A percentile compares a stretch with the other conserved stretches of the same genome.
phyloP scores from a whole-genome alignment of 2,797 vertebrate species.

The Eremophila alpestris region DNA sequence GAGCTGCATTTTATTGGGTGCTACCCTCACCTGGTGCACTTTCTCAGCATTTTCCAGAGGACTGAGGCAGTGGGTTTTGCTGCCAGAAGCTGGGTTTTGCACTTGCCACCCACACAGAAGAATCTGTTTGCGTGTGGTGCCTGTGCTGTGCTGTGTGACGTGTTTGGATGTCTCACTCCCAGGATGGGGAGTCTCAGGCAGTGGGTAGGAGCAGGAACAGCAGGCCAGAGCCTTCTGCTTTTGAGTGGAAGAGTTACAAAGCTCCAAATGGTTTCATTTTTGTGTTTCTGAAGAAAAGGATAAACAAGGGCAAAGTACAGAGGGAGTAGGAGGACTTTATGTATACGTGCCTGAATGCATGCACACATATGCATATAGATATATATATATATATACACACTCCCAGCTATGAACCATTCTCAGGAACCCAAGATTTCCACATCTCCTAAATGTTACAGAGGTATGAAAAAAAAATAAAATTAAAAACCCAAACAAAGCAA shows the following conservation, averaged over 20 bases:
- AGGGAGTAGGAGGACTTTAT: background rate
- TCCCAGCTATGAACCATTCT: background rate
- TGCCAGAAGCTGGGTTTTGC: constrained; percentile 1
- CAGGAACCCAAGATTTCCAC: background rate
- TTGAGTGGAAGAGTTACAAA: background rate
- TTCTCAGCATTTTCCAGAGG: background rate
- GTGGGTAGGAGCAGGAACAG: constrained; percentile 24
- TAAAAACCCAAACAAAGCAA: background rate
- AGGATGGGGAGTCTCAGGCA: constrained; percentile 15
- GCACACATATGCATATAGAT: background rate
- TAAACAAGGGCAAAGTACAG: constrained; percentile 31
- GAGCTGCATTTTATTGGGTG: background rate
- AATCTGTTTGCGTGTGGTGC: constrained; percentile 10
- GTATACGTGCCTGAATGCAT: background rate
- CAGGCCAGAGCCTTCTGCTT: constrained; percentile 43
- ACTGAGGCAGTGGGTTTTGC: background rate
- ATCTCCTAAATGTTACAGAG: background rate
- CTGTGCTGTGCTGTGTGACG: constrained; percentile 2
- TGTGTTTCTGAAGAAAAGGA: background rate
- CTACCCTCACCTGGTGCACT: background rate
- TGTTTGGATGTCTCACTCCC: constrained; percentile 9
- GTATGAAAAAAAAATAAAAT: background rate
- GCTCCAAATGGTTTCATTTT: constrained; percentile 28
- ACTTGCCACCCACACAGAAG: background rate
- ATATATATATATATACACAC: background rate